Evolutionary conservation across 1,140 invertebrate genomes (phyloP), one percentile per base, ranked within the genome.

Genomic region (Drosophila burlai): DNA sequence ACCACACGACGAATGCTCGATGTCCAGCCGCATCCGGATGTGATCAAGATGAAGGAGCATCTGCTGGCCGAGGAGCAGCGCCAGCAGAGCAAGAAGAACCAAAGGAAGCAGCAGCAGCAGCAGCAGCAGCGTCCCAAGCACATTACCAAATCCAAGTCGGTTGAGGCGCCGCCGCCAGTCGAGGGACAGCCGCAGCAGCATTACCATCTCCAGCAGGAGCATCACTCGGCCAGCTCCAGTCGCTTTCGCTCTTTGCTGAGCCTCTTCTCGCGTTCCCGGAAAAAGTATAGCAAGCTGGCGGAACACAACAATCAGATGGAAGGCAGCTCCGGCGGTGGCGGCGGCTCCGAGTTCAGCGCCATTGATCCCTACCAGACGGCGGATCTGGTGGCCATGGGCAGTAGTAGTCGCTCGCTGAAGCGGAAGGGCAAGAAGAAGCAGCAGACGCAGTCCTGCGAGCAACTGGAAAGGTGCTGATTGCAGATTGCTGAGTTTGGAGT

Each of bases 371-470:
- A 60, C 13, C 82, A 79, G n/a, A 67, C 72, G 3, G 75, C 24
- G 24, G 24, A 24, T 24, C 24, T 24, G 24, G 21, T 75, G 60
- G 42, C 29, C 10, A 49, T 49, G 15, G 43, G 34, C 18, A 38
- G 13, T 3, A 38, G 13, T 2, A 67, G 66, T 45, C 65, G 71
- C 21, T 49, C 47, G 1, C 10, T 58, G 15, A 90, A 84, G 36
- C 77, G 78, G 29, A 90, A 86, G 21, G 60, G 71, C 66, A 83
- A 92, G 57, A 83, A 92, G 57, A 91, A 91, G 47, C 71, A 78
- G 3, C 86, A 91, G 21, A 91, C 86, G 24, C 87, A 91, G 31
- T 92, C 91, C 29, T 92, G 91, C 62, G 91, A 92, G 64, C 91
- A 92, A 60, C 80, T 92, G 79, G 89, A 92, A 29, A 74, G 85